Conservation (phyloP, 2,888 invertebrate species). For the Chymomyza caudatula region DNA sequence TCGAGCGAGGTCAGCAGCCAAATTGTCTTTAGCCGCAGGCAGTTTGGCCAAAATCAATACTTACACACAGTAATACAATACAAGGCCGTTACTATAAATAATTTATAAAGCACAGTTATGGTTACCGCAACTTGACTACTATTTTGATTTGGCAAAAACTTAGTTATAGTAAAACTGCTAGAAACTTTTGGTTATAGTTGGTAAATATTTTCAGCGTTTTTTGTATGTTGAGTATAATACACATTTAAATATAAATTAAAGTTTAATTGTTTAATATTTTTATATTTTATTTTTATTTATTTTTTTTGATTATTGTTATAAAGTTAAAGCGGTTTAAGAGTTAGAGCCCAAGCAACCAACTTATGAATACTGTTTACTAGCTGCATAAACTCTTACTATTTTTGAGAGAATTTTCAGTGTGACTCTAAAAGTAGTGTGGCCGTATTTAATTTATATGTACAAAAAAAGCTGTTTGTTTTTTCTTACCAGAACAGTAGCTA, state of each 20-base stretch:
- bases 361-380: neutral
- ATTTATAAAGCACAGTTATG: neutral
- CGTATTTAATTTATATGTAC: neutral
- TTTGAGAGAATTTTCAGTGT: neutral
- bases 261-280: too few relatives aligned
- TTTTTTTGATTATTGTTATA: neutral
- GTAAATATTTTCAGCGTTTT: neutral
- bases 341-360: neutral
- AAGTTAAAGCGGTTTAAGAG: neutral
- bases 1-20: slow-evolving; percentile 49
- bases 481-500: neutral
- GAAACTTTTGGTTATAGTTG: neutral
- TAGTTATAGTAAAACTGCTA: neutral
- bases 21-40: slow-evolving; percentile 22
- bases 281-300: neutral
- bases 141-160: neutral
- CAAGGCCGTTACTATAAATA: neutral
- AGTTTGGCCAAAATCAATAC: slow-evolving; percentile 62
- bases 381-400: neutral
- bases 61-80: slow-evolving; percentile 35
- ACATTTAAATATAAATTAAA: neutral
- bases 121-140: neutral
- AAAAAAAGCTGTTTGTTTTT: neutral
- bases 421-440: neutral
- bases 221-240: too few relatives aligned